These are phyloP conservation scores for Antennarius maculatus DNA, from an alignment of 2,797 vertebrate species.

Conservation along the genomic window DNA sequence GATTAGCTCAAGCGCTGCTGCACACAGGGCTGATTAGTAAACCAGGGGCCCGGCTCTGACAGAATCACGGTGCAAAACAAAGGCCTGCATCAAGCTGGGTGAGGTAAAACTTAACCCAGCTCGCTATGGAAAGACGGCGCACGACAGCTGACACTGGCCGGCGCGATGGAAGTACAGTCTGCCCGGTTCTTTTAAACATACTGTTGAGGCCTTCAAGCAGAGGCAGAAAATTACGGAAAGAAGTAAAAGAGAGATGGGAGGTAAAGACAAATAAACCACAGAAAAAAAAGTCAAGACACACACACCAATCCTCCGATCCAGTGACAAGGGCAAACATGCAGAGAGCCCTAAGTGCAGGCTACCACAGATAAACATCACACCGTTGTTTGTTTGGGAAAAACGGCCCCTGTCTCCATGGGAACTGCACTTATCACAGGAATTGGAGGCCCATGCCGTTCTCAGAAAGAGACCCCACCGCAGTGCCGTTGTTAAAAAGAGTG, in stretches of 20 bases:
- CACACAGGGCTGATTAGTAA: slow-evolving; percentile 70
- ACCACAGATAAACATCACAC: slow-evolving; percentile 89
- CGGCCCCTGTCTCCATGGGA: slow-evolving; percentile 85
- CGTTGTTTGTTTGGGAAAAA: slow-evolving; percentile 89
- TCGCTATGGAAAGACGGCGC: slow-evolving; percentile 16
- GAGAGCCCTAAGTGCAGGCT: slow-evolving; percentile 80
- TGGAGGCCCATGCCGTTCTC: slow-evolving; percentile 85
- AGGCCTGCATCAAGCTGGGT: slow-evolving; percentile 23
- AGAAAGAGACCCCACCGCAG: slow-evolving; percentile 83
- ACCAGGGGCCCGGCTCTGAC: slow-evolving; percentile 46
- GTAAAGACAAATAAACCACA: slow-evolving; percentile 40
- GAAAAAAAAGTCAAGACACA: slow-evolving; percentile 14
- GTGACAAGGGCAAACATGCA: slow-evolving; percentile 84
- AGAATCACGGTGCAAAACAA: slow-evolving; percentile 39
- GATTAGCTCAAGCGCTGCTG: slow-evolving; percentile 61
- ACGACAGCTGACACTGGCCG: slow-evolving; percentile 27
- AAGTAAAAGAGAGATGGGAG: slow-evolving; percentile 31
- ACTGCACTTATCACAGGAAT: slow-evolving; percentile 90
- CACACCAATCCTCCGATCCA: slow-evolving; percentile 61
- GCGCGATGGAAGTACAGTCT: not conserved
- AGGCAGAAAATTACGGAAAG: slow-evolving; percentile 11
- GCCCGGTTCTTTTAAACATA: slow-evolving; percentile 1
- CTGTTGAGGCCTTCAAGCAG: slow-evolving; percentile 6
- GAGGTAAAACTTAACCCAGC: slow-evolving; percentile 17
- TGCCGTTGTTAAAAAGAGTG: slow-evolving; percentile 70